phyloP scores from a whole-genome alignment of 2,797 vertebrate species.

The Jordanella pulchra region DNA sequence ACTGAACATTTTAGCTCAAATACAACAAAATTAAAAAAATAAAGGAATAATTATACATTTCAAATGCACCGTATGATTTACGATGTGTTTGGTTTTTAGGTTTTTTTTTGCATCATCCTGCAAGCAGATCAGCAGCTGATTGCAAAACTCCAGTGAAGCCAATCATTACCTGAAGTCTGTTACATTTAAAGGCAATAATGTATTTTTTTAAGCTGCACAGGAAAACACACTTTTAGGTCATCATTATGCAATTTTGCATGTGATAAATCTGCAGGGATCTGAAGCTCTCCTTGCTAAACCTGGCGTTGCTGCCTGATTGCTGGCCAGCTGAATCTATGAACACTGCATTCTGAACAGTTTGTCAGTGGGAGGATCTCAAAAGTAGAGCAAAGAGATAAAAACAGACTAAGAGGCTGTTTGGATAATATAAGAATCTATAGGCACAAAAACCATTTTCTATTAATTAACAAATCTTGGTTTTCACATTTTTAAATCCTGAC shows the following conservation, averaged over 20 bases:
- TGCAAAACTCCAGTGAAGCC: neutral
- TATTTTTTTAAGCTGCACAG: conserved; percentile 2
- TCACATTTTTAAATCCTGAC: neutral
- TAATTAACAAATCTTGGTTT: neutral
- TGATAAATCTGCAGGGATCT: conserved; percentile 36
- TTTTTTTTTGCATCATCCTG: neutral
- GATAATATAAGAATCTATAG: conserved; percentile 26
- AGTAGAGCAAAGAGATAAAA: conserved; percentile 69
- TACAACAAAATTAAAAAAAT: too few species aligned
- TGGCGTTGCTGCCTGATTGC: conserved; percentile 38
- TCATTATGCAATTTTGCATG: conserved; percentile 9
- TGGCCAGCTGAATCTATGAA: conserved; percentile 57
- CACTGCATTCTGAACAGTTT: conserved; percentile 68
- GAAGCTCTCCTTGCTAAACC: conserved; percentile 38
- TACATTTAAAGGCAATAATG: neutral
- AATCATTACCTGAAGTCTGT: neutral
- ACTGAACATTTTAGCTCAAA: too few species aligned
- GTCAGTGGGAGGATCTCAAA: conserved; percentile 73
- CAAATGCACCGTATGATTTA: too few species aligned
- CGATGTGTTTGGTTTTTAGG: neutral
- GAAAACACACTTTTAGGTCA: neutral
- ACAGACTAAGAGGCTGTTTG: conserved; percentile 19
- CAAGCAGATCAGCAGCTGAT: neutral
- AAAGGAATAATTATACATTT: too few species aligned
- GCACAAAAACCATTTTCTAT: neutral